phyloP scores from a whole-genome alignment of 1,140 invertebrate genomes.

The Rhopalosiphum maidis region DNA sequence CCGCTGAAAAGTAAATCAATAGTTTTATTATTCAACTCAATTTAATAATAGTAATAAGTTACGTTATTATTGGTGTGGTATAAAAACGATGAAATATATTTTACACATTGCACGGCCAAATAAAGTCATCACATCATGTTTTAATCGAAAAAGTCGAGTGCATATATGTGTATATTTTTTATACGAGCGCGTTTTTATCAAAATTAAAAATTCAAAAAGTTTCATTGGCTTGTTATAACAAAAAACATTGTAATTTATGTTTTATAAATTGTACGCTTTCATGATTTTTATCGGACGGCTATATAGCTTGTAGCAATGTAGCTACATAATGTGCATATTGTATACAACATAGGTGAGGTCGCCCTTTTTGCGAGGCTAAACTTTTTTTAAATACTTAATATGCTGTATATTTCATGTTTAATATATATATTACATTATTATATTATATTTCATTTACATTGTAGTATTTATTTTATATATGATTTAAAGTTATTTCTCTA shows the following conservation, averaged over 20 bases:
- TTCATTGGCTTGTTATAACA: not conserved
- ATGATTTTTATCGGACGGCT: not conserved
- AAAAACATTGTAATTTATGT: not conserved
- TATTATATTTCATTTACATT: not conserved
- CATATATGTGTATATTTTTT: not conserved
- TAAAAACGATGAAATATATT: not conserved
- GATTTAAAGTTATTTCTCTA: not conserved
- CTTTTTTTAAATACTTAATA: not conserved
- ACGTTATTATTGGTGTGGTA: not conserved
- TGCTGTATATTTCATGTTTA: not conserved
- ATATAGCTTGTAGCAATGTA: not conserved
- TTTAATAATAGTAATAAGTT: not conserved
- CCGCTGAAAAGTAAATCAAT: not conserved
- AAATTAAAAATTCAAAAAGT: conserved; percentile 4
- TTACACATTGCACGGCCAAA: not conserved
- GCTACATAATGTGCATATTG: not conserved
- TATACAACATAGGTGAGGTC: not conserved
- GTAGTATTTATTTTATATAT: not conserved
- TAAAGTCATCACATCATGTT: not conserved
- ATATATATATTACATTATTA: not conserved
- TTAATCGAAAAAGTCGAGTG: not conserved
- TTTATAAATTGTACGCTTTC: not conserved
- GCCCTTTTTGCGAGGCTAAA: not conserved
- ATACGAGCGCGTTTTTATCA: not conserved
- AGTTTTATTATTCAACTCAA: not conserved